Percentiles rank a stretch among this genome's conserved stretches.
Evolutionary conservation across 2,888 invertebrate genomes (phyloP).

Genomic region (Coenonympha arcania): DNA sequence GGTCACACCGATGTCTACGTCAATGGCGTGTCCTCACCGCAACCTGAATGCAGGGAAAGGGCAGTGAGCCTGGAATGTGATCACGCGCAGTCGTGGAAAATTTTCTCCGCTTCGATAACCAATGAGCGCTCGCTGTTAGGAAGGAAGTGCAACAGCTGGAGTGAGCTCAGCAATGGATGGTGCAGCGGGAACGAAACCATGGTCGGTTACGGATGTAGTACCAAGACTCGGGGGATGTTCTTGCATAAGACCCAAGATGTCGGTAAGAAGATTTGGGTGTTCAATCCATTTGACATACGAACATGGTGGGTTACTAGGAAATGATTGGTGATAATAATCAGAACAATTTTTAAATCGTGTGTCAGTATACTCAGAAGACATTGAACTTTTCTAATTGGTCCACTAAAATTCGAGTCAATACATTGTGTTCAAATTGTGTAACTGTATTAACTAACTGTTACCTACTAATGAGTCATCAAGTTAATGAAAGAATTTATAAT

Average conservation of each 20-base stretch:
- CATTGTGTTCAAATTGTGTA: neutral
- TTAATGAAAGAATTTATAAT: conserved; percentile 1
- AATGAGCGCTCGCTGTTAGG: conserved; percentile 38
- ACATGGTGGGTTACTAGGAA: conserved; percentile 29
- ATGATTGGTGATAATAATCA: no score
- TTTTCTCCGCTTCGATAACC: conserved; percentile 46
- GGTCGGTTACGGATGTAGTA: conserved; percentile 46
- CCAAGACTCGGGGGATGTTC: conserved; percentile 42
- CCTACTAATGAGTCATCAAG: neutral
- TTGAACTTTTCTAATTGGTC: neutral
- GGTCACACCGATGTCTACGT: conserved; percentile 62
- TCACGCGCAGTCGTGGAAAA: conserved; percentile 56
- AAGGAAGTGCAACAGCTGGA: conserved; percentile 44
- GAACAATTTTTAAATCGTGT: no score
- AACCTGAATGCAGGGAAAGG: conserved; percentile 49
- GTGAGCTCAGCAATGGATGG: conserved; percentile 36
- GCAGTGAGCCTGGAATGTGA: conserved; percentile 55
- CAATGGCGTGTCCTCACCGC: conserved; percentile 52
- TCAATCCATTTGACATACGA: conserved; percentile 42
- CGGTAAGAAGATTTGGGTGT: conserved; percentile 32
- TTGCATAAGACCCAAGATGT: conserved; percentile 43
- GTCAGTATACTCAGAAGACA: no score
- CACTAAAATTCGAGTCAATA: neutral
- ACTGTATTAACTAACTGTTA: conserved; percentile 1
- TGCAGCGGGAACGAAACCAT: conserved; percentile 44